Conservation (phyloP, 2,797 vertebrate species). For the Mormyrops boulengeri region DNA sequence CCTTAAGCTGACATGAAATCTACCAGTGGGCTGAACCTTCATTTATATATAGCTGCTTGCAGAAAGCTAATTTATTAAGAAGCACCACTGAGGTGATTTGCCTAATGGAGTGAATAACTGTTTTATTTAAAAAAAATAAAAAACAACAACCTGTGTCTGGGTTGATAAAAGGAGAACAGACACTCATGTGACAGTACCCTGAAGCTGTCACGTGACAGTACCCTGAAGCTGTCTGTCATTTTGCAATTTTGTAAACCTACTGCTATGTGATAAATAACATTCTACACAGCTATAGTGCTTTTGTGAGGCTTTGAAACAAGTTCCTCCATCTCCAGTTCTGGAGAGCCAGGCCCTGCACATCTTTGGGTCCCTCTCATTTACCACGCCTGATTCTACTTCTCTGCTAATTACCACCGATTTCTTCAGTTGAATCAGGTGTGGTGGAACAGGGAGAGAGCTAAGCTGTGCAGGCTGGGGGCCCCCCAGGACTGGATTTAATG, state of each 20-base stretch:
- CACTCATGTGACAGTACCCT: not conserved
- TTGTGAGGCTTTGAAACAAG: not conserved
- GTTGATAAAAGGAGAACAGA: not conserved
- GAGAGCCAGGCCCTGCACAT: not conserved
- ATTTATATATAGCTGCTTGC: slow-evolving; percentile 9
- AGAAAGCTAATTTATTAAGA: slow-evolving; percentile 13
- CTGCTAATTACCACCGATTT: not conserved
- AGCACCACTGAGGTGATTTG: not conserved
- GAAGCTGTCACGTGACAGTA: not conserved
- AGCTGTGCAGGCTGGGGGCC: not conserved
- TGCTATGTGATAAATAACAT: not conserved
- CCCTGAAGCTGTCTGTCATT: not conserved
- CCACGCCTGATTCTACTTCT: not conserved
- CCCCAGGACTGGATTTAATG: not conserved
- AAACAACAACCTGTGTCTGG: not conserved
- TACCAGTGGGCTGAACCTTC: not conserved
- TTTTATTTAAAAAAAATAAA: not conserved
- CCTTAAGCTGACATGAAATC: not conserved
- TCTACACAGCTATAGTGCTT: not conserved
- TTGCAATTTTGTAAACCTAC: not conserved
- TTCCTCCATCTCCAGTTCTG: not conserved
- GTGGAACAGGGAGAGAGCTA: not conserved
- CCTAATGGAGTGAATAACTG: not conserved
- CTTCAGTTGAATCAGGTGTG: not conserved
- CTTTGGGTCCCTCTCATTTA: not conserved